Evolutionary conservation across 2,797 vertebrate genomes (phyloP), one percentile per base, ranked within the genome.

Genomic region (Sternotherus odoratus): DNA sequence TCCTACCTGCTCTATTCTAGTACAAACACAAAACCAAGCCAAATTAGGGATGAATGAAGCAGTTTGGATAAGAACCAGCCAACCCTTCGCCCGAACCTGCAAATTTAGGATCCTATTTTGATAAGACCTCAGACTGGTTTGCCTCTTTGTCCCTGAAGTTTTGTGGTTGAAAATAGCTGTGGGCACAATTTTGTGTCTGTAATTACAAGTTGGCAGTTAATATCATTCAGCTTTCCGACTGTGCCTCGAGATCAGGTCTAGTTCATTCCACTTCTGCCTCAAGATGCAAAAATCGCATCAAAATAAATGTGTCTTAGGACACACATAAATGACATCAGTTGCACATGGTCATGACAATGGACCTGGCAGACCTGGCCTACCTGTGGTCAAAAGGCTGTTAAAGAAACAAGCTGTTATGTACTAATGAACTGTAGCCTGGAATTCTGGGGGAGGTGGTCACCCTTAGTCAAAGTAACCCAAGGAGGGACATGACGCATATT

Each of bases 341-440:
- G 39, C 8, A 2, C 49, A 87, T 33, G 78, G 77, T 83, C 36
- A 39, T 39, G 11, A 39, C n/a, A 21, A 23, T 39, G 36, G n/a
- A 36, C 23, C 66, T 69, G 10, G 12, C 92, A 92, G 84, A 92
- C 48, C 46, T 83, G 85, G 46, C 63, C 53, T 54, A 43, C 86
- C 93, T 88, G 78, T 75, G 94, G 90, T 87, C 39, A 80, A 92
- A 74, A 2, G 24, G 89, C 90, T 69, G 66, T 39, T 69, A 69
- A 39, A 69, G 36, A 94, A 90, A 82, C 89, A 91, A 94, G 89
- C 90, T 96, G 94, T 94, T 84, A 57, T 7, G 53, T 80, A 95
- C 89, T 95, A 94, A 96, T 95, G 96, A 96, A 94, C 95, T 96
- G 95, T 90, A 96, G 94, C 94, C 95, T 95, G 95, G 94, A 95